phyloP scores from a whole-genome alignment of 2,113 vertebrate genomes.

The Sarotherodon lohbergeri region DNA sequence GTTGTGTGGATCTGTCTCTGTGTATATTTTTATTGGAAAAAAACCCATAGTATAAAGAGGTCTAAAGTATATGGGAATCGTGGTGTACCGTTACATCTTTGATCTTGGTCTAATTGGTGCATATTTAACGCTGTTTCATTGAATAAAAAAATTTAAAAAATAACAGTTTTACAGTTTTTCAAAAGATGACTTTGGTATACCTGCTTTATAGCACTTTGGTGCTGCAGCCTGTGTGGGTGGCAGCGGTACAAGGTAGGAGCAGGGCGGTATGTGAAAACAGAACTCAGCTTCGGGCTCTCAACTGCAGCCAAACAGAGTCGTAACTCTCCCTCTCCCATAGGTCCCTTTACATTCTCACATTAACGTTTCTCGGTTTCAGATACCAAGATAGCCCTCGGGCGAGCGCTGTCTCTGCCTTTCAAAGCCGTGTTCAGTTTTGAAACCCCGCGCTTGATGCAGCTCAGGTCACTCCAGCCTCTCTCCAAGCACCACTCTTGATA shows the following conservation, averaged over 20 bases:
- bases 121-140: not conserved
- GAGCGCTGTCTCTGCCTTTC: constrained; percentile 46
- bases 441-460: constrained; percentile 21
- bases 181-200: constrained; percentile 14
- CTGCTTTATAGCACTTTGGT: constrained; percentile 29
- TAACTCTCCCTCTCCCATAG: constrained; percentile 53
- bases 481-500: constrained; percentile 57
- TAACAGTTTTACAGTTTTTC: not conserved
- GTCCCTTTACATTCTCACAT: constrained; percentile 53
- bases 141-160: not conserved
- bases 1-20: not conserved
- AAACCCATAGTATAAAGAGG: not conserved
- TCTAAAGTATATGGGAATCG: not conserved
- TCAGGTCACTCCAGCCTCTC: constrained; percentile 48
- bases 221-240: constrained; percentile 56
- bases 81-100: not conserved
- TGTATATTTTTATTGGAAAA: not conserved
- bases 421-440: constrained; percentile 21
- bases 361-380: constrained; percentile 27
- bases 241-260: constrained; percentile 32
- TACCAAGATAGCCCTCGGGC: constrained; percentile 47
- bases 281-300: constrained; percentile 54
- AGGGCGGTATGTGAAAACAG: constrained; percentile 52
- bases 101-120: not conserved
- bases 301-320: constrained; percentile 48